These are phyloP conservation scores for Karalla daura DNA, from an alignment of 2,797 vertebrate species.

Conservation along the genomic window DNA sequence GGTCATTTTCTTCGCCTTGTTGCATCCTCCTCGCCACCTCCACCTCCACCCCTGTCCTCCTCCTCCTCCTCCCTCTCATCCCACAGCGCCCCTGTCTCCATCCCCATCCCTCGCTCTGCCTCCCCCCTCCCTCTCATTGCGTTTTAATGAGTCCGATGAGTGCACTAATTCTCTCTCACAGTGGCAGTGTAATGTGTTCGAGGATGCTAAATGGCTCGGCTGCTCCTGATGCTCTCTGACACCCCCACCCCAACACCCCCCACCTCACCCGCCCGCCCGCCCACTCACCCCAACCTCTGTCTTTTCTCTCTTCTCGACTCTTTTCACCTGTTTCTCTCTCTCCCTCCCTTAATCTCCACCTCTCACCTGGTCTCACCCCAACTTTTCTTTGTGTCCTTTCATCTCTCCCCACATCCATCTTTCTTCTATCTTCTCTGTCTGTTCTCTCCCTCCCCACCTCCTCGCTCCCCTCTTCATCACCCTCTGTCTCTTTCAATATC, in stretches of 20 bases:
- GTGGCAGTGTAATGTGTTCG: constrained; percentile 71
- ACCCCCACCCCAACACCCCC: constrained; percentile 38
- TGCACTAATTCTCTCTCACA: constrained; percentile 72
- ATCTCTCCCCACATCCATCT: constrained; percentile 37
- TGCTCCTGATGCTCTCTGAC: constrained; percentile 59
- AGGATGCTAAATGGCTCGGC: constrained; percentile 67
- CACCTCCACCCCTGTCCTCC: no score
- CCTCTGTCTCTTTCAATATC: background rate
- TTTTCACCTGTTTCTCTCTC: constrained; percentile 16
- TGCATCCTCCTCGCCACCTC: constrained; percentile 34
- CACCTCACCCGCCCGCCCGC: no score
- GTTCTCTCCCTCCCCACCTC: background rate
- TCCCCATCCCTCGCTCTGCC: constrained; percentile 43
- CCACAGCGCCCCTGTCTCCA: constrained; percentile 26
- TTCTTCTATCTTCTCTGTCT: constrained; percentile 14
- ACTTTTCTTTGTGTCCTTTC: constrained; percentile 37
- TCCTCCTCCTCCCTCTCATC: background rate
- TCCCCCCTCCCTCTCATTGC: constrained; percentile 53
- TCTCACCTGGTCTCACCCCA: constrained; percentile 21
- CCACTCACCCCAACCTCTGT: no score
- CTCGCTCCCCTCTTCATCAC: constrained; percentile 3
- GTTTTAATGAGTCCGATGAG: constrained; percentile 74
- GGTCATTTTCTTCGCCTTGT: constrained; percentile 49
- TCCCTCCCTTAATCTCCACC: constrained; percentile 25
- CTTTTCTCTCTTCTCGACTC: constrained; percentile 28